Base-by-base conservation (phyloP, 2,797 vertebrate species). In the Rhynchotus rufescens region DNA sequence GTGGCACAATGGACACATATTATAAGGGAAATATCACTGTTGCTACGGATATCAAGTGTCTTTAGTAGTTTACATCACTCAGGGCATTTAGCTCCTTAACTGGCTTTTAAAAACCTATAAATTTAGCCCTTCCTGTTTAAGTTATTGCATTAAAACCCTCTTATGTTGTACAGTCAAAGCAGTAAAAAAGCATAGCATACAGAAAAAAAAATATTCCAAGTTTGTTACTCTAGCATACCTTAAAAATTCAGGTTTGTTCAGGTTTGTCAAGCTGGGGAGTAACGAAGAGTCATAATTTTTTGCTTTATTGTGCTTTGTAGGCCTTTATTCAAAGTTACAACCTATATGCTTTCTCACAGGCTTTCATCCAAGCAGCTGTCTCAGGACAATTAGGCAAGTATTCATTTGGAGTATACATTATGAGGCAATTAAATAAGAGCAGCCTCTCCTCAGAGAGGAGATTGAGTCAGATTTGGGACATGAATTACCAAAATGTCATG, bases 361-460 rank as follows among this genome's bases (percentile, higher is more conserved):
- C 88, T 84, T 74, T 89, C 68, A 72, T 96, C 88, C 94, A 96
- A 88, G 65, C 74, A 49, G 56, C 74, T 85, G 87, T 62, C 90
- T 65, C 62, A 75, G 91, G 81, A 94, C 79, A 95, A 85, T 85
- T 72, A 86, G 80, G 21, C 69, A 44, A 80, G 52, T 65, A 79
- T 79, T 96, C 83, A 59, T 86, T 89, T 2, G 74, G 47, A 67
- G 61, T 73, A 56, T 71, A 57, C 57, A 88, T 92, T 66, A 80
- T 75, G 83, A 86, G 66, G 81, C 78, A 91, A 93, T 95, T 95
- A 92, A 95, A 91, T 34, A 59, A 67, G 62, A 93, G 42, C 62
- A 68, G 56, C 2, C 2, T 26, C 76, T 90, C 56, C 80, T 91
- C 15, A 12, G 78, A 91, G 89, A 67, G 30, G 73, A 83, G 81